These are phyloP conservation scores for Tubulanus polymorphus DNA, from an alignment of 2,888 invertebrate genomes.

Conservation along the genomic window DNA sequence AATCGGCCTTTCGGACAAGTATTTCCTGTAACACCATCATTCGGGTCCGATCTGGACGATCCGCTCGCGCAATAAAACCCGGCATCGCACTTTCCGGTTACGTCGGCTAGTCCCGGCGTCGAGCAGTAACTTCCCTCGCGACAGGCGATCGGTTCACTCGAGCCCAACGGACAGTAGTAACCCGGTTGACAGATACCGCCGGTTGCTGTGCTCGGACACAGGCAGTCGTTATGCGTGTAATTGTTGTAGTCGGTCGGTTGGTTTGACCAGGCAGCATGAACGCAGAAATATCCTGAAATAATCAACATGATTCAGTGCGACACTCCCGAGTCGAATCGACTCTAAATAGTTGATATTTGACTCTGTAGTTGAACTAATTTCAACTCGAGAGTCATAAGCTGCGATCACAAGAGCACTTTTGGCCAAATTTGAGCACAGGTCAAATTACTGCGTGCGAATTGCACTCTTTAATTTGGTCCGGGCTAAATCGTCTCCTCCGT, in stretches of 20 bases:
- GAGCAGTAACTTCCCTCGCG: constrained; percentile 38
- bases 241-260: constrained; percentile 40
- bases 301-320: not conserved
- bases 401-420: too few relatives aligned
- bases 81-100: constrained; percentile 34
- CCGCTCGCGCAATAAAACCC: constrained; percentile 42
- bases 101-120: constrained; percentile 29
- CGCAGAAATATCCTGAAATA: constrained; percentile 41
- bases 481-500: too few relatives aligned
- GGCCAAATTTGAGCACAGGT: too few relatives aligned
- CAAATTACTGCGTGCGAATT: too few relatives aligned
- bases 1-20: constrained; percentile 45
- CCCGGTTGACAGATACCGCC: constrained; percentile 45
- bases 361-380: too few relatives aligned
- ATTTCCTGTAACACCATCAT: constrained; percentile 43
- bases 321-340: too few relatives aligned
- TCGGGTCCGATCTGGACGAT: constrained; percentile 35
- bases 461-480: too few relatives aligned
- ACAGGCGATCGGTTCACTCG: constrained; percentile 33
- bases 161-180: constrained; percentile 33
- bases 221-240: constrained; percentile 32
- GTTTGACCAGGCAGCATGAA: constrained; percentile 32
- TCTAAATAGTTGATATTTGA: too few relatives aligned
- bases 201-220: constrained; percentile 38
- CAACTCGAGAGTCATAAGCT: too few relatives aligned